Conservation (phyloP, 2,797 vertebrate genomes). For the Serranus cabrilla region DNA sequence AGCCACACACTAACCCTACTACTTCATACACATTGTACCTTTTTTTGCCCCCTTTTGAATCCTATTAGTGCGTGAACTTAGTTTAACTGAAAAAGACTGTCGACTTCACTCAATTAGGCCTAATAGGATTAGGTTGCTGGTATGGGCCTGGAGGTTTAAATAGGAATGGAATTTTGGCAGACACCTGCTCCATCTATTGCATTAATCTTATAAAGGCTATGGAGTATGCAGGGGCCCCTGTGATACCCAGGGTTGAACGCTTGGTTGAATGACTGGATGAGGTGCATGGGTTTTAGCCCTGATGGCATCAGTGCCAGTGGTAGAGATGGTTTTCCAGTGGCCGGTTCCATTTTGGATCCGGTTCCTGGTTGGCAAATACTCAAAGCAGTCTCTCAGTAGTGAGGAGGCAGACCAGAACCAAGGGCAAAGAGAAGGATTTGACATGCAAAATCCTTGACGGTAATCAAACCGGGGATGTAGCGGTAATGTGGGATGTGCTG, state of each 20-base stretch:
- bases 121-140: conserved; percentile 96
- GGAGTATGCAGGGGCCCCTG: conserved; percentile 80
- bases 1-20: conserved; percentile 73
- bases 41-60: conserved; percentile 85
- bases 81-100: conserved; percentile 93
- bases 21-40: conserved; percentile 81
- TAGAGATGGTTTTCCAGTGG: not conserved
- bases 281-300: conserved; percentile 36
- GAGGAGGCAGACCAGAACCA: too few species aligned
- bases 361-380: too few species aligned
- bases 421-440: too few species aligned
- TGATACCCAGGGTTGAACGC: conserved; percentile 57
- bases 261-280: conserved; percentile 54
- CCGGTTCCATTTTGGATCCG: too few species aligned
- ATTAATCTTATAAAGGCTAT: conserved; percentile 90
- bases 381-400: too few species aligned
- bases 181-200: conserved; percentile 88
- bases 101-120: conserved; percentile 94
- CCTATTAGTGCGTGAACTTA: conserved; percentile 93
- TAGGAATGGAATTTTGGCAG: conserved; percentile 90
- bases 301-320: conserved; percentile 33
- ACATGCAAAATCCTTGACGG: too few species aligned
- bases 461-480: too few species aligned
- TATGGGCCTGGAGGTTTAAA: conserved; percentile 92
- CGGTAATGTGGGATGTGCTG: too few species aligned